Conservation (phyloP, 30 jellyfish, hydroid and myxozoan species). For the Morbakka virulenta region DNA sequence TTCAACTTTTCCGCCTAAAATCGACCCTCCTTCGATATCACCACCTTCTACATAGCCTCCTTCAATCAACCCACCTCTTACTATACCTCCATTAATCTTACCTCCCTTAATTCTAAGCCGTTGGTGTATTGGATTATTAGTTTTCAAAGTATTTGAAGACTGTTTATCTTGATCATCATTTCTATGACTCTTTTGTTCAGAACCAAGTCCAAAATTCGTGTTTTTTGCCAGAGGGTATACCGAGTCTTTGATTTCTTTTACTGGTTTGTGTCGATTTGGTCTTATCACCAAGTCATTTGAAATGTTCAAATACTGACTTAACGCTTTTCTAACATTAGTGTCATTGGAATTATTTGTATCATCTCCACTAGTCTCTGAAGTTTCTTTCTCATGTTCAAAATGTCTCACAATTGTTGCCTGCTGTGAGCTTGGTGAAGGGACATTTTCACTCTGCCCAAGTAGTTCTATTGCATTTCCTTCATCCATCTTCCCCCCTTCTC, state of each 20-base stretch:
- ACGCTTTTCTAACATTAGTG: too few relatives aligned
- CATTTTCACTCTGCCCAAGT: background rate
- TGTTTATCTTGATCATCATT: too few relatives aligned
- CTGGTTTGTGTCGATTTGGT: background rate
- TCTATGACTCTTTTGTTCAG: too few relatives aligned
- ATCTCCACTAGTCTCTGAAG: background rate
- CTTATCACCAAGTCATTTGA: background rate
- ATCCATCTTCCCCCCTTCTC: background rate
- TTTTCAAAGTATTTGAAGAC: background rate
- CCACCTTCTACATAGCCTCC: constrained; percentile 86
- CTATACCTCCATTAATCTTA: constrained; percentile 69
- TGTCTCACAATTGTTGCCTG: background rate
- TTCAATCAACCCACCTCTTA: constrained; percentile 56
- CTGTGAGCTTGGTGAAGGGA: background rate
- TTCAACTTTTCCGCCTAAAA: constrained; percentile 82
- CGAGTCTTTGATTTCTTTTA: background rate
- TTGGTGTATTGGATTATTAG: background rate
- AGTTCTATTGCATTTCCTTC: background rate
- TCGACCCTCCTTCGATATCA: constrained; percentile 71
- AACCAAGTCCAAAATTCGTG: too few relatives aligned
- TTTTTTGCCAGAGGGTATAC: too few relatives aligned
- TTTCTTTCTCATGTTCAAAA: background rate
- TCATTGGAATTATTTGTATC: background rate
- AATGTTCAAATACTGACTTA: too few relatives aligned
- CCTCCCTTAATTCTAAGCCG: background rate